Evolutionary conservation across 2,113 vertebrate species (phyloP).

Genomic region (Mesembrinibis cayennensis): DNA sequence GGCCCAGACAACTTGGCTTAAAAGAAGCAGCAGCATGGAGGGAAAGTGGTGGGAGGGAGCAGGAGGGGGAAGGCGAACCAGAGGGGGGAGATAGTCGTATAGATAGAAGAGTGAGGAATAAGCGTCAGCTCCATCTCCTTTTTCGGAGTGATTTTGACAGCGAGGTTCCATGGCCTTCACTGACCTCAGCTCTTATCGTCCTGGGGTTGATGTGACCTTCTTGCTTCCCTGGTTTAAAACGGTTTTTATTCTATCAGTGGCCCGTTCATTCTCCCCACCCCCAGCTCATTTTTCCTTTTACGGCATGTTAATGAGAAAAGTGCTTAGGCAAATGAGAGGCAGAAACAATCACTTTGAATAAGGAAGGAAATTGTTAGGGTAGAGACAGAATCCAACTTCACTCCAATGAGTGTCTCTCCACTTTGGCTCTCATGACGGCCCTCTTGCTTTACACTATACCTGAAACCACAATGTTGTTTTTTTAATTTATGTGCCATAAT

Average conservation of each 20-base stretch:
- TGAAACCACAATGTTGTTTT: neutral
- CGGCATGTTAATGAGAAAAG: constrained; percentile 60
- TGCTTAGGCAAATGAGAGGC: constrained; percentile 67
- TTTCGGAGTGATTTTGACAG: constrained; percentile 29
- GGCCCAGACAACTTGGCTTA: neutral
- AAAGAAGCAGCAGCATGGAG: neutral
- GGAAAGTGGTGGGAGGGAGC: neutral
- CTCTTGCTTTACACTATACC: neutral
- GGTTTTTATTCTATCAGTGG: constrained; percentile 24
- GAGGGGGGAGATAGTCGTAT: neutral
- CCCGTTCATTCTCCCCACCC: constrained; percentile 5
- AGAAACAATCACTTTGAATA: constrained; percentile 37
- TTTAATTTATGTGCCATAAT: neutral
- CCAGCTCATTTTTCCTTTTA: constrained; percentile 41
- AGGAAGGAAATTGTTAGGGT: constrained; percentile 37
- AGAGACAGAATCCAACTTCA: constrained; percentile 1
- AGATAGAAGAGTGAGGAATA: neutral
- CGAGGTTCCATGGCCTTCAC: neutral
- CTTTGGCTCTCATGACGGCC: neutral
- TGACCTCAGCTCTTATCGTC: constrained; percentile 36
- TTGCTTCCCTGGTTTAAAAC: constrained; percentile 44
- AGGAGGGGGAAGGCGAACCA: neutral
- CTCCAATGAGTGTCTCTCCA: neutral
- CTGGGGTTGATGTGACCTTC: constrained; percentile 37
- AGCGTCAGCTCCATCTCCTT: constrained; percentile 2